Evolutionary conservation across 2,888 invertebrate genomes (phyloP).

Genomic region (Athrips mouffetella): DNA sequence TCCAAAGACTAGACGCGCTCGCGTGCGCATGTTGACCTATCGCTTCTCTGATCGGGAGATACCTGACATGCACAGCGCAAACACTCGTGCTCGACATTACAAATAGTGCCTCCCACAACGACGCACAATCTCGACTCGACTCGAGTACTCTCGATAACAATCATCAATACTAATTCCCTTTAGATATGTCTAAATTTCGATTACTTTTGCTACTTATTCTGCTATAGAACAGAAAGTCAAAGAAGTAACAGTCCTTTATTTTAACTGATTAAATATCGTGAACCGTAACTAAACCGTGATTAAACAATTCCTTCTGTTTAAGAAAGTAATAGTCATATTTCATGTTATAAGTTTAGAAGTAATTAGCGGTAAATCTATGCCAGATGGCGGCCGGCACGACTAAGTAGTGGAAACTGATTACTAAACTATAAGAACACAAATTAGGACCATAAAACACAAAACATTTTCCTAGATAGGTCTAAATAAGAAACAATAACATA

Average conservation of each 20-base stretch:
- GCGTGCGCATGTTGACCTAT: constrained; percentile 51
- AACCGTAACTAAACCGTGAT: too few species aligned
- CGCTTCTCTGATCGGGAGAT: constrained; percentile 45
- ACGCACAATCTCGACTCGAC: constrained; percentile 41
- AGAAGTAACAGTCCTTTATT: background rate
- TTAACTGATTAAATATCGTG: constrained; percentile 3
- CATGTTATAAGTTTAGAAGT: constrained; percentile 15
- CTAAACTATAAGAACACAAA: background rate
- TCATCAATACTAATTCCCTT: constrained; percentile 30
- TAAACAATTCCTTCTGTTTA: constrained; percentile 10
- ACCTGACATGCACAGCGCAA: constrained; percentile 45
- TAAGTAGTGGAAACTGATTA: constrained; percentile 4
- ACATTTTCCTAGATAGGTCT: too few species aligned
- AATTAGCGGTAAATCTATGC: constrained; percentile 33
- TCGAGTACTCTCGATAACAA: constrained; percentile 38
- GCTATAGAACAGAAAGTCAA: background rate
- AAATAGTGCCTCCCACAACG: constrained; percentile 59
- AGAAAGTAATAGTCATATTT: constrained; percentile 6
- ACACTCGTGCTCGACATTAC: constrained; percentile 49
- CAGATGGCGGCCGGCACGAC: constrained; percentile 19
- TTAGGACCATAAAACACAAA: too few species aligned
- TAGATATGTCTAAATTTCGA: constrained; percentile 1
- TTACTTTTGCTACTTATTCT: background rate
- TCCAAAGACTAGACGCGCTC: constrained; percentile 34
- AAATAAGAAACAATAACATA: too few species aligned